Evolutionary conservation across 2,888 invertebrate species (phyloP), one percentile per base, ranked within the genome.

Genomic region (Lordiphosa andalusiaca): DNA sequence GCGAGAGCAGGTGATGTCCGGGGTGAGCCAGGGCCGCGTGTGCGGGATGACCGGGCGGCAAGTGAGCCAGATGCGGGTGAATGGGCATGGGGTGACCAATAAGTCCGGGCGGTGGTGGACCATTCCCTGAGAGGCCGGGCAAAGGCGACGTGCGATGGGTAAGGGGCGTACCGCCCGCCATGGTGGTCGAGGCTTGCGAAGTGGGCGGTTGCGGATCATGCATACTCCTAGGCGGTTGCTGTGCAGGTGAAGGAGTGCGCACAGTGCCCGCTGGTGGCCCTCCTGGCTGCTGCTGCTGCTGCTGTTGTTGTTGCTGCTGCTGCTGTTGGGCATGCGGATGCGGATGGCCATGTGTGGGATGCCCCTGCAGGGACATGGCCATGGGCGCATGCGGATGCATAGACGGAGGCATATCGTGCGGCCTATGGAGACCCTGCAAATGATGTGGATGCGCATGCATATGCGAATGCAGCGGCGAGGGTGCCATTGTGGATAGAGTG

Each of bases 341-440:
- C 12, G 83, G 86, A 57, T 88, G 89, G 0, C 71, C 80, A 13
- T 83, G 80, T 21, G 80, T 74, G 9, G 84, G 85, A 16, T 82
- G 88, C 13, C 84, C 87, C 71, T 88, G 89, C 39, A 90, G 53
- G 1, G 90, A 85, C 23, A 88, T 76, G n/a, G 88, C 78, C 61
- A 89, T 83, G 0, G 87, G 86, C 0, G 85, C 88, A 71, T 91
- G 91, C 10, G 87, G 84, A 65, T 91, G 89, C 66, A 91, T 88
- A 10, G 85, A 68, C 10, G 86, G 82, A 6, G 87, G 85, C 62
- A 90, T 60, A 54, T 90, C 90, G 76, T 90, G 90, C 12, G 89
- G 89, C 35, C 90, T 78, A 58, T 90, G 90, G 46, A 90, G 57
- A 2, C 87, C 73, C 9, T 88, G 85, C 57, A 89, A 55, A 56